Percentiles rank a stretch among this genome's conserved stretches.
Conservation (phyloP, 1,140 invertebrate genomes). For the Bombus affinis region DNA sequence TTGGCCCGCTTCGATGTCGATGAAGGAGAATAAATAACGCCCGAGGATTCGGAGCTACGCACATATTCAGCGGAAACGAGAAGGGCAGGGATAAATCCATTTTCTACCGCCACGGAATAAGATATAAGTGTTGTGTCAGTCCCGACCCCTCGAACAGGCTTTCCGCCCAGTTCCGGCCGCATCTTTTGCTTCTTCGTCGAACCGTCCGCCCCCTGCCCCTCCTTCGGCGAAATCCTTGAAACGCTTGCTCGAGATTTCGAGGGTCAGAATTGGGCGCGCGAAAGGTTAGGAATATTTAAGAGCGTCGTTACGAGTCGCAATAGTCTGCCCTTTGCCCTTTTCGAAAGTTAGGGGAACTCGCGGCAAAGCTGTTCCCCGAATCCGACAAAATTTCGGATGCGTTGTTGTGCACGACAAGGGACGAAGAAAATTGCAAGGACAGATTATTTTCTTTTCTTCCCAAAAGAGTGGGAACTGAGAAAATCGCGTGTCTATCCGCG, state of each 20-base stretch:
- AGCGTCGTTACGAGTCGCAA: not conserved
- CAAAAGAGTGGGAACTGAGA: not conserved
- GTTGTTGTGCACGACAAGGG: not conserved
- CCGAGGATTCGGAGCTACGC: constrained; percentile 46
- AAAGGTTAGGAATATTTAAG: constrained; percentile 47
- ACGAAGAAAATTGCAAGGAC: not conserved
- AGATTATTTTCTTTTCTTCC: not conserved
- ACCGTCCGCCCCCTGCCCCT: not conserved
- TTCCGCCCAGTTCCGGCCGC: not conserved
- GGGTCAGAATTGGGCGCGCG: constrained; percentile 22
- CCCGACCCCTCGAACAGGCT: constrained; percentile 54
- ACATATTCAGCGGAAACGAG: constrained; percentile 44
- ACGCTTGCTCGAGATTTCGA: constrained; percentile 36
- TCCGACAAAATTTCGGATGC: not conserved
- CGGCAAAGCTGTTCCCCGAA: not conserved
- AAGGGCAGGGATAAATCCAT: constrained; percentile 77
- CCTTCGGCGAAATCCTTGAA: constrained; percentile 7
- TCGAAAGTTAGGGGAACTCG: not conserved
- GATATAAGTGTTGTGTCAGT: constrained; percentile 73
- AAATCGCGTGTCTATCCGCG: not conserved
- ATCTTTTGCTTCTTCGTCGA: constrained; percentile 35
- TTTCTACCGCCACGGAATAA: constrained; percentile 74
- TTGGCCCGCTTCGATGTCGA: constrained; percentile 50
- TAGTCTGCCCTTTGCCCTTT: not conserved
- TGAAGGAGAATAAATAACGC: constrained; percentile 76